Evolutionary conservation across 30 jellyfish, hydroid and myxozoan genomes (phyloP).

Genomic region (Morbakka virulenta): DNA sequence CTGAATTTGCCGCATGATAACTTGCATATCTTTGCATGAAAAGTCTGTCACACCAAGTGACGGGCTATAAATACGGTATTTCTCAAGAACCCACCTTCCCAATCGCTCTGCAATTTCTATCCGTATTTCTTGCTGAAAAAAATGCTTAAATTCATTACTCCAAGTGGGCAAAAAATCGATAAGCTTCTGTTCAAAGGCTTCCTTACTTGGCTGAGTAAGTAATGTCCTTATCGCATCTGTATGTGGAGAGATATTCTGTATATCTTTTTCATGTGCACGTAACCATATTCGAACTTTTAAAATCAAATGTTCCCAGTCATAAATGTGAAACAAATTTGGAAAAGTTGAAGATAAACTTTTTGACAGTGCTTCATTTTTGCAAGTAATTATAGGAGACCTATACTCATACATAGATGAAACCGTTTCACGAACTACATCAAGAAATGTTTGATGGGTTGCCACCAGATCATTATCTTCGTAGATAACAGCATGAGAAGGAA

Average conservation of each 20-base stretch:
- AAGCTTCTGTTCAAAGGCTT: constrained; percentile 51
- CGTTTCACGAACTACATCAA: constrained; percentile 33
- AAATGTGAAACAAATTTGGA: constrained; percentile 72
- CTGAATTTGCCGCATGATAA: constrained; percentile 73
- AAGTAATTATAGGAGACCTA: constrained; percentile 67
- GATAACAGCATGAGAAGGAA: constrained; percentile 72
- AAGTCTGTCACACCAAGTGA: constrained; percentile 87
- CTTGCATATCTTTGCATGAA: constrained; percentile 55
- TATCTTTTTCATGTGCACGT: constrained; percentile 73
- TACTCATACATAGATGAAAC: constrained; percentile 54
- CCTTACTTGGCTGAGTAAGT: constrained; percentile 72
- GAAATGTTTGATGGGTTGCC: constrained; percentile 50
- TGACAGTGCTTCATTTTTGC: constrained; percentile 54
- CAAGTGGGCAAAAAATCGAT: constrained; percentile 64
- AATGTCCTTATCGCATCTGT: constrained; percentile 65
- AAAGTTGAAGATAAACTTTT: constrained; percentile 34
- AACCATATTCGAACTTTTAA: constrained; percentile 75
- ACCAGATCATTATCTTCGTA: constrained; percentile 55
- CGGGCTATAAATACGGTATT: constrained; percentile 78
- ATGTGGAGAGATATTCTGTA: constrained; percentile 40
- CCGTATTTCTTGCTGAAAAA: constrained; percentile 48
- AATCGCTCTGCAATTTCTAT: constrained; percentile 61
- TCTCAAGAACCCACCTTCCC: constrained; percentile 92
- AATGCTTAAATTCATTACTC: constrained; percentile 70
- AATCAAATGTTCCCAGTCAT: constrained; percentile 84